A percentile compares a stretch with the other conserved stretches of the same genome.
Evolutionary conservation across 1,140 invertebrate species (phyloP).

Genomic region (Drosophila kurseongensis): DNA sequence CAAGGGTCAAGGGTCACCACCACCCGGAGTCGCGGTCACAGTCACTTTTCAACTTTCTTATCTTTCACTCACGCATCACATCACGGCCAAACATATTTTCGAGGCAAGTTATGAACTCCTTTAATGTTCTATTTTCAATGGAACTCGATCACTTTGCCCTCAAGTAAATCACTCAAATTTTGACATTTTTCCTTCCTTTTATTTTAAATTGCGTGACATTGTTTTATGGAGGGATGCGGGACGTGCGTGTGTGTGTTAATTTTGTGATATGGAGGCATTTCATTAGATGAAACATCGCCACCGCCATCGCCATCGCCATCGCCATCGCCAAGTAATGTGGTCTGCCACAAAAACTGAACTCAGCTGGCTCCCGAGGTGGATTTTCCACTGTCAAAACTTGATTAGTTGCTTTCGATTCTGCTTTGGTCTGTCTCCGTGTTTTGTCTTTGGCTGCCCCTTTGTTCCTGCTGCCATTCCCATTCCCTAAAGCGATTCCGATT

Average conservation of each 20-base stretch:
- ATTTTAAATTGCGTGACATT: conserved; percentile 82
- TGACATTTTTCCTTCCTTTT: conserved; percentile 66
- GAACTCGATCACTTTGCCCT: conserved; percentile 44
- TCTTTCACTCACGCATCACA: conserved; percentile 54
- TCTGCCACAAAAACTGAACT: conserved; percentile 34
- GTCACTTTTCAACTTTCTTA: conserved; percentile 58
- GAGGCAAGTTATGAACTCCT: conserved; percentile 71
- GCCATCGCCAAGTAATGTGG: conserved; percentile 13
- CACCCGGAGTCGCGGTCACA: conserved; percentile 15
- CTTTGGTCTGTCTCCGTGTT: conserved; percentile 30
- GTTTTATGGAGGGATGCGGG: conserved; percentile 67
- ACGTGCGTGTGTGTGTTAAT: conserved; percentile 33
- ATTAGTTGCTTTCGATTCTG: conserved; percentile 72
- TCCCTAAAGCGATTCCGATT: conserved; percentile 27
- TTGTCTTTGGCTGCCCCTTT: conserved; percentile 12
- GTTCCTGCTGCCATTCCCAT: conserved; percentile 23
- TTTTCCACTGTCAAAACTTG: conserved; percentile 76
- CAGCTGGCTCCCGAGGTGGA: conserved; percentile 68
- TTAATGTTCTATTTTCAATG: conserved; percentile 63
- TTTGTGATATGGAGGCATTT: conserved; percentile 65
- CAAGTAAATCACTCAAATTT: conserved; percentile 84
- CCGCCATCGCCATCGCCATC: conserved; percentile 47
- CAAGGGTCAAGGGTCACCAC: conserved; percentile 29
- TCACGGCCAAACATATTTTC: conserved; percentile 26
- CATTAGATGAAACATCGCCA: conserved; percentile 53